Base-by-base conservation (phyloP, 2,113 vertebrate species). In the Cinclus cinclus region DNA sequence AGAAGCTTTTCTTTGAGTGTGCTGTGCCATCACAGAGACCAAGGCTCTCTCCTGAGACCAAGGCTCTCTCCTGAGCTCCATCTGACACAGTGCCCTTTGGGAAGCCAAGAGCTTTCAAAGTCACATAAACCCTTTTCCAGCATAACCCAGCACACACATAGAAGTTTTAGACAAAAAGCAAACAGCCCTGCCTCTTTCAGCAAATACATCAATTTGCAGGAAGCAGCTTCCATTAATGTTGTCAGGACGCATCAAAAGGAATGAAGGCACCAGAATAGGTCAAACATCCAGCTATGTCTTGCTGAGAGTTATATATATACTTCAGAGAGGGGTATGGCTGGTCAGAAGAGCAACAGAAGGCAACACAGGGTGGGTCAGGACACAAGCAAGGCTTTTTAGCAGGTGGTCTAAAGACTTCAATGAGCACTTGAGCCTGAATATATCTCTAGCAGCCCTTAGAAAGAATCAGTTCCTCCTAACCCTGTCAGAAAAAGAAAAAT, bases 291-390 rank as follows among this genome's bases (percentile, higher is more conserved):
- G 46, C 60, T 73, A 37, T 15, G 30, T 55, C 92, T 47, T 84
- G 87, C 84, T 87, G 81, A 84, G 94, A 77, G 39, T 58, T 89
- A 91, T n/a, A 69, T 67, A 63, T 50, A 28, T 28, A 27, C 44
- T 92, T 67, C 81, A 87, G 95, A 91, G 84, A 91, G 42, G 15
- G 53, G 25, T n/a, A 78, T 76, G 94, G 83, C 74, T 28, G 27
- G 82, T n/a, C 65, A 87, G 62, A 70, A 71, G 53, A 84, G 44
- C 31, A 82, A 60, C 94, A 94, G 87, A 95, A 86, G 80, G 91
- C 69, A 71, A 31, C 87, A 30, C 89, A 86, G 70, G 31, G 83
- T 89, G 73, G 77, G 83, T 59, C 77, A 89, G 90, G 47, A 84
- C 83, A 63, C 81, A 87, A 69, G 52, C 47, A 17, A 60, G 52